Base-by-base conservation (phyloP, 2,888 invertebrate genomes). In the Ceramica pisi region DNA sequence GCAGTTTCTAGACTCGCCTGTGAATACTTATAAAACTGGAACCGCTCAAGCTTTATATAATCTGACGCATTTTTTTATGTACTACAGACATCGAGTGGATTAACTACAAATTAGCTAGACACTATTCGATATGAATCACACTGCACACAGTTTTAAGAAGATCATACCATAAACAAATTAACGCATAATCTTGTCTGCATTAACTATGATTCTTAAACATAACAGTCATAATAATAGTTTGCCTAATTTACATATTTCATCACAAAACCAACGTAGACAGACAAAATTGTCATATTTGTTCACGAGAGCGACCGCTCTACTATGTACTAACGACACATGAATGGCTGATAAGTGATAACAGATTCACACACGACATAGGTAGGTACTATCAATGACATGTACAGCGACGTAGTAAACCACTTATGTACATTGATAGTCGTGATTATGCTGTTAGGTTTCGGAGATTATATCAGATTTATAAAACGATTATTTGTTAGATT, bases 311-410 rank as follows among this genome's bases (percentile, higher is more conserved):
- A 21, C n/a, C 35, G 26, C 16, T 35, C 55, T 41, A n/a, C 31
- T 50, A 21, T 19, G 26, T 55, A 55, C 23, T 21, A 19, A 21
- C 55, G 44, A 35, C 19, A 31, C 48, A 74, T 60, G 62, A 67
- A 75, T 81, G 62, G 51, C 61, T 62, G 76, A 53, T 75, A 67
- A 56, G 26, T 59, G 78, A 73, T 73, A 73, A 73, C 44, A 3
- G 2, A 12, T 6, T n/a, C 26, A 35, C 62, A 59, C 57, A 48
- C 23, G 53, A 38, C 59, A 31, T 31, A 31, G 2, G 31, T 31
- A 31, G 2, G 31, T 23, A 44, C 55, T 72, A 56, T 75, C 62
- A 59, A 50, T 67, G 55, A 63, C 66, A 53, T 61, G 31, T 8
- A 26, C 31, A 23, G 16, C 21, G 41, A 21, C 59, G 77, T 63